phyloP scores from a whole-genome alignment of 2,888 invertebrate species.

The Anticlea derivata region DNA sequence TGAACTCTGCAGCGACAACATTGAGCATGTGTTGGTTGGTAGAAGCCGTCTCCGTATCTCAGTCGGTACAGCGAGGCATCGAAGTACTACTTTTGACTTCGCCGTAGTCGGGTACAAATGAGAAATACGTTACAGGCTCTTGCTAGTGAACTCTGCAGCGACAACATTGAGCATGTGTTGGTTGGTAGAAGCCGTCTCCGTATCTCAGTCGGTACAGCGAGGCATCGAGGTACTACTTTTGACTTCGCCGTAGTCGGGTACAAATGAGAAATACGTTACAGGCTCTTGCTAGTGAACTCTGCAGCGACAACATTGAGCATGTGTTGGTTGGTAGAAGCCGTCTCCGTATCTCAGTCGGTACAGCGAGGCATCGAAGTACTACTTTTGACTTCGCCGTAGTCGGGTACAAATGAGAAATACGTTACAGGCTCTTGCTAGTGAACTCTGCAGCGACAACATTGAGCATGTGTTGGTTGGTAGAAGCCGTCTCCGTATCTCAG shows the following conservation, averaged over 20 bases:
- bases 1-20: slow-evolving; percentile 44
- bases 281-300: slow-evolving; percentile 37
- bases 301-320: slow-evolving; percentile 46
- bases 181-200: slow-evolving; percentile 54
- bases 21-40: slow-evolving; percentile 47
- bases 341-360: slow-evolving; percentile 51
- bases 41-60: slow-evolving; percentile 52
- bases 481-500: slow-evolving; percentile 49
- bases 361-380: slow-evolving; percentile 58
- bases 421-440: slow-evolving; percentile 27
- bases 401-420: too few relatives aligned
- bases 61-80: slow-evolving; percentile 56
- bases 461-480: slow-evolving; percentile 53
- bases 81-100: too few relatives aligned
- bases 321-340: slow-evolving; percentile 54
- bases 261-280: background rate
- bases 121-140: slow-evolving; percentile 2
- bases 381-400: too few relatives aligned
- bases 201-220: slow-evolving; percentile 55
- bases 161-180: slow-evolving; percentile 47
- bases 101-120: background rate
- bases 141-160: slow-evolving; percentile 42
- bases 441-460: slow-evolving; percentile 43
- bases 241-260: too few relatives aligned
- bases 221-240: slow-evolving; percentile 59